These are phyloP conservation scores for Thunnus thynnus DNA, from an alignment of 2,113 vertebrate species.

Conservation along the genomic window DNA sequence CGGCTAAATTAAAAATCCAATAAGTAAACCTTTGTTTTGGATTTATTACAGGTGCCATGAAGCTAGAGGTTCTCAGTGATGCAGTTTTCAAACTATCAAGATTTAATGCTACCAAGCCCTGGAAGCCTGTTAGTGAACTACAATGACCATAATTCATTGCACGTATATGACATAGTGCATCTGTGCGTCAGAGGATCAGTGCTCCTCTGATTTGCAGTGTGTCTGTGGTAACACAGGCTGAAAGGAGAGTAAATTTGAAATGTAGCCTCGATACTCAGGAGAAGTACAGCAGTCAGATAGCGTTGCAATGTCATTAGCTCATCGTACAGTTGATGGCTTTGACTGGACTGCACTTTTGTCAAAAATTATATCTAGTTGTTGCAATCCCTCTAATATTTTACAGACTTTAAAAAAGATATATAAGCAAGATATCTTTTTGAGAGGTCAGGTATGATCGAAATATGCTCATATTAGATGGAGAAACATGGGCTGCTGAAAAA, in stretches of 20 bases:
- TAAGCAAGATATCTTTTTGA: no score
- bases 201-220: conserved; percentile 52
- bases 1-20: conserved; percentile 45
- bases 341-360: background rate
- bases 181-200: conserved; percentile 43
- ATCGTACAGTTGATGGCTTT: background rate
- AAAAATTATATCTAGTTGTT: conserved; percentile 11
- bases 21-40: conserved; percentile 48
- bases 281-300: conserved; percentile 17
- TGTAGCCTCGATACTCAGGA: conserved; percentile 33
- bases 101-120: conserved; percentile 50
- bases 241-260: conserved; percentile 47
- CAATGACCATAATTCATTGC: conserved; percentile 64
- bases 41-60: conserved; percentile 54
- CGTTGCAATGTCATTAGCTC: conserved; percentile 18
- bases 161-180: conserved; percentile 49
- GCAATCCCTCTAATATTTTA: background rate
- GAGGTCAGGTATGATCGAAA: background rate
- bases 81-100: conserved; percentile 54
- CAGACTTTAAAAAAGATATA: no score
- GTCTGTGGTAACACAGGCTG: conserved; percentile 29
- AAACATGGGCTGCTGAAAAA: background rate
- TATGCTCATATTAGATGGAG: background rate
- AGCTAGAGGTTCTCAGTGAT: conserved; percentile 39
- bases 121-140: conserved; percentile 52